Base-by-base conservation (phyloP, 1,140 invertebrate genomes). In the Scaptomyza hsui region DNA sequence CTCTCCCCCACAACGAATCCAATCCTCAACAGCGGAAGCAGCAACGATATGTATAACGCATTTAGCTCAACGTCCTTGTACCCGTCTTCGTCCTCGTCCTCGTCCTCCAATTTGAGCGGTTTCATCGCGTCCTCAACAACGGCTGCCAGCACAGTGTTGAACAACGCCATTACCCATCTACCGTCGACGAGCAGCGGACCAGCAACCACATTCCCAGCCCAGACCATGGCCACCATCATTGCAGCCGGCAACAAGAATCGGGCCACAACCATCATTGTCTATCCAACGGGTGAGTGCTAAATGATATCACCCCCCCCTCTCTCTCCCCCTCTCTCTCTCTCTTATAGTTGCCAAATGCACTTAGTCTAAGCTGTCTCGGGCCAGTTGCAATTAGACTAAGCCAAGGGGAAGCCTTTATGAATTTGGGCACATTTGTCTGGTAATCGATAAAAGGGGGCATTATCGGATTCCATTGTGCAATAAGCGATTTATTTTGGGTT, bases 281-380 rank as follows among this genome's bases (percentile, higher is more conserved):
- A 90, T 76, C 89, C 89, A 65, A 89, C 89, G 78, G 89, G 89
- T 91, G 68, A 88, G 86, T 85, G n/a, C n/a, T n/a, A n/a, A n/a
- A n/a, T n/a, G n/a, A n/a, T n/a, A n/a, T n/a, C n/a, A n/a, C n/a
- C n/a, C n/a, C n/a, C n/a, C n/a, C 32, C 6, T 3, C 32, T 37
- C 3, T 12, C 12, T 7, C 12, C 5, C 6, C 26, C 5, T 1
- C 26, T 37, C 32, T 35, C 32, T 24, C 1, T 24, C 1, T 24
- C 1, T 24, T n/a, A n/a, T n/a, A n/a, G 5, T 26, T 26, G 24
- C 6, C 24, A 1, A 26, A 26, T 29, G 26, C 26, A 29, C 26
- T 29, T 29, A 29, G 26, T 29, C 26, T 9, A 29, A 29, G 7
- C 26, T 9, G 26, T 5, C 26, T 29, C 26, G 26, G 26, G 26